Evolutionary conservation across 2,888 invertebrate species (phyloP), one percentile per base, ranked within the genome.

Genomic region (Quadriops clusia): DNA sequence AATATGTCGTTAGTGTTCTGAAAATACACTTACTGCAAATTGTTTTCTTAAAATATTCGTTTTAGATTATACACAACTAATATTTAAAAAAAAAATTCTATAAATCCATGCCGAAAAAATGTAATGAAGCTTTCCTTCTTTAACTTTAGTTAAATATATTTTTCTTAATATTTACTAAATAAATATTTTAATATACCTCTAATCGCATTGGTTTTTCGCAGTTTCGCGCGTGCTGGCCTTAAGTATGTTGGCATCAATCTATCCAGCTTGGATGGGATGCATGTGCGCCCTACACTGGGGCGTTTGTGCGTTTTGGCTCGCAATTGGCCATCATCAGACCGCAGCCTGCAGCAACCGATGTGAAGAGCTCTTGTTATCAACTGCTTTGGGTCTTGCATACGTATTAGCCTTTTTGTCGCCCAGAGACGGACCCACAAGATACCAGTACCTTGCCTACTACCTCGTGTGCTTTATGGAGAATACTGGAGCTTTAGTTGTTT

Each of bases 361-460:
- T 40, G 63, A 63, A 41, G 62, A 64, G 39, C 31, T 63, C 13
- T 41, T 62, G 13, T 45, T 71, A 27, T 68, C 69, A 34, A 51
- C 65, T 28, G 65, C 71, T 17, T 56, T 72, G 36, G 72, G 70
- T 3, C 60, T 69, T 36, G 70, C 73, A 2, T 70, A 72, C 50
- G 63, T 74, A 12, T 62, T 74, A 42, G 69, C 70, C 24, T 72
- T 69, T 50, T 62, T 73, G 37, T 71, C 73, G 37, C 65, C 72
- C 4, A 56, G 68, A 37, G 72, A 72, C 45, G 72, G 72, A 17
- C 68, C 68, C 17, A 73, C 74, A 3, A 56, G 73, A 34, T 63
- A 63, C 40, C 51, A 60, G n/a, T 64, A 64, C 40, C 40, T 63
- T 16, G 61, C 58, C 8, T 63, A 64, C 43, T 64, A 64, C 44